phyloP scores from a whole-genome alignment of 1,140 invertebrate genomes.

The Zaprionus tsacasi region DNA sequence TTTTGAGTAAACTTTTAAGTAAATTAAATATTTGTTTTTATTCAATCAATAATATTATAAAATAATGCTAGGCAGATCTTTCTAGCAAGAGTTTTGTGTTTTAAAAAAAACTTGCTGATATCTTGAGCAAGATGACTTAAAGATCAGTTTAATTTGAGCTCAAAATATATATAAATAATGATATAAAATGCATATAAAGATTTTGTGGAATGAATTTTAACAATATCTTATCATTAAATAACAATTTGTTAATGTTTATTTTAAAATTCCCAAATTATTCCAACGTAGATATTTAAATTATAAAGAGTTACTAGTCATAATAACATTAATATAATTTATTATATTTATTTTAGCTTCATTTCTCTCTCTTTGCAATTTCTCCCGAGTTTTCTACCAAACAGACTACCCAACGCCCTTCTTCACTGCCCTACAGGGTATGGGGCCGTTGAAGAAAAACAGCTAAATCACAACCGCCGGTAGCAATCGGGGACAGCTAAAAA shows the following conservation, averaged over 20 bases:
- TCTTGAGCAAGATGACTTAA: background rate
- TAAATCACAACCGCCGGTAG: constrained; percentile 46
- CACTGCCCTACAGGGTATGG: constrained; percentile 7
- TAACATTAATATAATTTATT: too few relatives aligned
- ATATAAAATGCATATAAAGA: too few relatives aligned
- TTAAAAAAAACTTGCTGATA: too few relatives aligned
- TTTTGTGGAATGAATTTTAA: too few relatives aligned
- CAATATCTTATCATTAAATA: too few relatives aligned
- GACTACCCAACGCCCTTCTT: background rate
- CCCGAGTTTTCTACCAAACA: background rate
- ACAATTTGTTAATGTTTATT: too few relatives aligned
- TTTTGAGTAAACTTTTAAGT: too few relatives aligned
- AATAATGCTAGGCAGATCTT: background rate
- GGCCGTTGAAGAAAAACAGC: constrained; percentile 41
- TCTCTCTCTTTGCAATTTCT: background rate
- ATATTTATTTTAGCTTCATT: too few relatives aligned
- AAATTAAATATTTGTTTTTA: too few relatives aligned
- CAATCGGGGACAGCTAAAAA: constrained; percentile 39
- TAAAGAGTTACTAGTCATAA: too few relatives aligned
- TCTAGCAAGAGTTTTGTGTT: background rate
- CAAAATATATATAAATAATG: background rate
- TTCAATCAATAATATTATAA: background rate
- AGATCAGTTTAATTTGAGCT: background rate
- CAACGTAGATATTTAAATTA: too few relatives aligned
- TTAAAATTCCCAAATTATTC: too few relatives aligned